Evolutionary conservation across 2,888 invertebrate species (phyloP).

Genomic region (Drosophila testacea): DNA sequence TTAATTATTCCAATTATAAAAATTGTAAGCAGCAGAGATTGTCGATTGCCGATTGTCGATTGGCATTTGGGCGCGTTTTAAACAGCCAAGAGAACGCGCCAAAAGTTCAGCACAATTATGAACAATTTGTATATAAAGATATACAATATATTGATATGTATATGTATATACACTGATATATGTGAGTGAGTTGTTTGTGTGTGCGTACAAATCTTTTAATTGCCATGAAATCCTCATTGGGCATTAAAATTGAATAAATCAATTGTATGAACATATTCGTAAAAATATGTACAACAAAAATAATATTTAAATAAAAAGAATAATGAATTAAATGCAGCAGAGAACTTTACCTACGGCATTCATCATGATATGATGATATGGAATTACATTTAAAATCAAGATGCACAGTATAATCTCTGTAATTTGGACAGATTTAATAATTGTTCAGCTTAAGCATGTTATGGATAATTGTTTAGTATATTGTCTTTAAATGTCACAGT

Average conservation of each 20-base stretch:
- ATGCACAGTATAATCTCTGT: neutral
- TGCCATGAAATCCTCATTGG: conserved; percentile 78
- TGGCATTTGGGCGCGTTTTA: conserved; percentile 53
- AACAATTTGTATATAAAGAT: conserved; percentile 46
- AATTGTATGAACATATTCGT: conserved; percentile 42
- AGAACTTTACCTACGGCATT: conserved; percentile 18
- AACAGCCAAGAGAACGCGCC: conserved; percentile 46
- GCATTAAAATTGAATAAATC: conserved; percentile 78
- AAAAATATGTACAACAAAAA: conserved; percentile 19
- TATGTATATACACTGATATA: neutral
- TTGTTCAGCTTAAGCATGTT: neutral
- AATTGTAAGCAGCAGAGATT: conserved; percentile 73
- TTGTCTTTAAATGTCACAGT: conserved; percentile 4
- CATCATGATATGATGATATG: neutral
- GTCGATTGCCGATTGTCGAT: conserved; percentile 38
- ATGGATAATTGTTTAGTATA: neutral
- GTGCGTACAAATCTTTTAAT: conserved; percentile 74
- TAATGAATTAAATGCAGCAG: conserved; percentile 26
- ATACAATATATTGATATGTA: conserved; percentile 10
- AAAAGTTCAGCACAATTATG: conserved; percentile 70
- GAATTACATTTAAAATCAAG: conserved; percentile 7
- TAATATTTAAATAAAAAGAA: conserved; percentile 21
- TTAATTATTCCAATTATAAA: conserved; percentile 85
- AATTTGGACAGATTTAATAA: neutral
- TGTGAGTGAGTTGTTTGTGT: conserved; percentile 26